Base-by-base conservation (phyloP, 2,113 vertebrate species). In the Otocyon megalotis region DNA sequence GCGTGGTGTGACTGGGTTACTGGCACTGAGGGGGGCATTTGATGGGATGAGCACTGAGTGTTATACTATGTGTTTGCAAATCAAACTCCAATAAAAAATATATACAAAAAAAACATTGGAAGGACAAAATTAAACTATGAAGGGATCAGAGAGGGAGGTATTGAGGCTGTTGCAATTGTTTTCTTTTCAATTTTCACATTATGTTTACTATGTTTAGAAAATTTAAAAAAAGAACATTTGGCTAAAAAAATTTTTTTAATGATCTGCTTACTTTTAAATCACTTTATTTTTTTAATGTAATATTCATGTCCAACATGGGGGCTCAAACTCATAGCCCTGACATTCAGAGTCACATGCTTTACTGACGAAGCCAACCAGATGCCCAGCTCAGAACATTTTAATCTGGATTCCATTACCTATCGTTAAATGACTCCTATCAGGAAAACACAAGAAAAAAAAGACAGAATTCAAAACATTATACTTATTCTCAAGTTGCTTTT, bases 401-500 rank as follows among this genome's bases (percentile, higher is more conserved):
- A 32, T 92, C 3, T 89, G 26, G 13, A 53, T 20, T 95, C 12
- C 56, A 89, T 83, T 35, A 71, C 35, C 28, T 94, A 4, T 88
- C n/a, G 71, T 93, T 8, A 96, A 65, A 88, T 76, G 15, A 76
- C 24, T 94, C 53, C 32, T 56, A 48, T 86, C n/a, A 67, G 62
- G 0, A 80, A 97, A 85, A 72, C 30, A 60, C 8, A 86, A 26
- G 62, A 85, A 96, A 91, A 95, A 43, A 85, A 76, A 79, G 30
- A 85, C 3, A 95, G 87, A 53, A 69, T 90, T 91, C 20, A 72
- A 32, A 90, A 85, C 43, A 93, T 43, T 83, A 60, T 2, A 67
- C 11, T 79, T 88, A 20, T 22, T 92, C 26, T 74, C 9, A 87
- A 50, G 16, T 91, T 88, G 16, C 35, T 88, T 86, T 67, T n/a